Evolutionary conservation across 2,797 vertebrate genomes (phyloP), one percentile per base, ranked within the genome.

Genomic region (Pelochelys cantorii): DNA sequence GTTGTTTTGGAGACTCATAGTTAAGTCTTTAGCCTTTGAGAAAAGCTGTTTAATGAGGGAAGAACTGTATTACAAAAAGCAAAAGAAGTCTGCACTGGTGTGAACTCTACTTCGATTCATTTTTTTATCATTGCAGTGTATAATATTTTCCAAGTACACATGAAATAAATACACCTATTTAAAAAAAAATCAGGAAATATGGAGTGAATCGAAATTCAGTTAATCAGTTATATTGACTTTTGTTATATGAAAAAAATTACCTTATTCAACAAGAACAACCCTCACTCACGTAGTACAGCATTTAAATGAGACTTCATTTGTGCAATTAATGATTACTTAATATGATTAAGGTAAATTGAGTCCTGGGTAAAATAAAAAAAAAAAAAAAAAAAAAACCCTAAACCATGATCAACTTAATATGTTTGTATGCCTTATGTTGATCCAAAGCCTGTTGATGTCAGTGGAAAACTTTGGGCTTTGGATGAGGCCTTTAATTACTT

Each of bases 1-100:
- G 0, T 0, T 34, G 17, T 17, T 1, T 54, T 22, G 0, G 0
- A 83, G 15, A 79, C 5, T 1, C 37, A 34, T 31, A 75, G 11
- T 42, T 56, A 42, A 68, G 71, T 42, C 71, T 17, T 54, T 17
- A 25, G 7, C 86, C 11, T 91, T 55, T 57, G 23, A 42, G 59
- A 31, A 11, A 31, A 48, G 31, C 27, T 42, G 48, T 37, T 59
- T 11, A 81, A 60, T 5, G 13, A 23, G 31, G 53, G 59, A 34
- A 79, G 17, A 87, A 8, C 29, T 1, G 1, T 14, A 10, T 6
- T 37, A 83, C 12, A 7, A 56, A 57, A 5, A 78, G 68, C 57
- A 86, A 86, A 71, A 77, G 14, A 77, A 82, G 89, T 11, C n/a
- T 82, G 60, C 10, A 15, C 75, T 79, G 34, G 13, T 68, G 18